These are phyloP conservation scores for Chromis chromis DNA, from an alignment of 2,797 vertebrate genomes.

Conservation along the genomic window DNA sequence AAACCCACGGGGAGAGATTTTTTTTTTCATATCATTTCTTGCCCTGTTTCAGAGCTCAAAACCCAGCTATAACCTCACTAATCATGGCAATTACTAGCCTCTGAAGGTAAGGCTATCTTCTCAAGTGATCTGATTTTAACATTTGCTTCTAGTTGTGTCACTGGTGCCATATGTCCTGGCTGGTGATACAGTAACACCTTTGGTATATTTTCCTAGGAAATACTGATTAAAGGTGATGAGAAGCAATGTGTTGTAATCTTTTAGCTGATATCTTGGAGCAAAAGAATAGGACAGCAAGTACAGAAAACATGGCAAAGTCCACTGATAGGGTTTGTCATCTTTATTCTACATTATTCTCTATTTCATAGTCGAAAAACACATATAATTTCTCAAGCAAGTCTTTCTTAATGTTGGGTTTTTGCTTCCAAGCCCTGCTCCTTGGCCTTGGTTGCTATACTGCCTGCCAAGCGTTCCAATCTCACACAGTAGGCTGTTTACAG, in stretches of 20 bases:
- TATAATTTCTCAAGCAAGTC: background rate
- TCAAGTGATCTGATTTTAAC: constrained; percentile 26
- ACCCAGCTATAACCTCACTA: constrained; percentile 35
- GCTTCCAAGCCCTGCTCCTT: background rate
- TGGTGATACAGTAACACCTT: background rate
- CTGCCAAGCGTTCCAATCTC: background rate
- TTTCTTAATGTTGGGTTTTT: background rate
- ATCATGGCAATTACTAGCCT: constrained; percentile 25
- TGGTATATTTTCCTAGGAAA: constrained; percentile 3
- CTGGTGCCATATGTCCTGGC: constrained; percentile 6
- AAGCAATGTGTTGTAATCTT: background rate
- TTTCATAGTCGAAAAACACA: background rate
- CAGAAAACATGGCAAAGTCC: background rate
- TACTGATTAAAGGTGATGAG: background rate
- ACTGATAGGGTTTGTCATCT: background rate
- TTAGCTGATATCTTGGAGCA: constrained; percentile 11
- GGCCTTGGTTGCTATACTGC: background rate
- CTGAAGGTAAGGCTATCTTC: constrained; percentile 15
- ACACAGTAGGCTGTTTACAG: background rate
- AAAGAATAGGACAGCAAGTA: background rate
- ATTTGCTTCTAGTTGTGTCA: constrained; percentile 25
- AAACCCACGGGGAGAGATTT: constrained; percentile 42
- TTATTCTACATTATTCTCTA: background rate
- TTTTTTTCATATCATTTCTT: constrained; percentile 21
- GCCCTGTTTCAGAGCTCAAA: constrained; percentile 54